Evolutionary conservation across 1,140 invertebrate genomes (phyloP).

Genomic region (Venturia canescens): DNA sequence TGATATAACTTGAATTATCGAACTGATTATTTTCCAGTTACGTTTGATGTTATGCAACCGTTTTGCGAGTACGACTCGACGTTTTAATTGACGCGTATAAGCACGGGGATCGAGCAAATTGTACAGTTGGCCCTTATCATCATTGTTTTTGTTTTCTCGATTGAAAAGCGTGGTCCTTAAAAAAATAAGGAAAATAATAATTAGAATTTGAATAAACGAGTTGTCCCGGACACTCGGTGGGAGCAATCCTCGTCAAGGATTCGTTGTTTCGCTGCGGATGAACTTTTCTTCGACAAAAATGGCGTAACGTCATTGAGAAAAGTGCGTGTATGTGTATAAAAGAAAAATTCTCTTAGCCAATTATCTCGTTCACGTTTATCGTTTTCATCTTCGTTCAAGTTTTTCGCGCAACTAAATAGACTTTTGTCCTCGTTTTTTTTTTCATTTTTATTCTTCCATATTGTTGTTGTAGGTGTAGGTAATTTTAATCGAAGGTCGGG

Average conservation of each 20-base stretch:
- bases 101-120: slow-evolving; percentile 6
- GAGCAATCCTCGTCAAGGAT: background rate
- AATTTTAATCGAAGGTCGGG: slow-evolving; percentile 39
- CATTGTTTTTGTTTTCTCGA: background rate
- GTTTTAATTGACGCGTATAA: background rate
- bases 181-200: slow-evolving; percentile 2
- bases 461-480: slow-evolving; percentile 32
- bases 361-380: background rate
- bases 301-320: slow-evolving; percentile 5
- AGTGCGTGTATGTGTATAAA: background rate
- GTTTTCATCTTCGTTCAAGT: background rate
- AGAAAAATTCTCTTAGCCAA: background rate
- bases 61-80: slow-evolving; percentile 52
- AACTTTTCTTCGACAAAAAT: slow-evolving; percentile 9
- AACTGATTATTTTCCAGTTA: slow-evolving; percentile 70
- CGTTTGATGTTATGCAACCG: slow-evolving; percentile 69
- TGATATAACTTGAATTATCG: slow-evolving; percentile 60
- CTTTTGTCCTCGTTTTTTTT: background rate
- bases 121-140: slow-evolving; percentile 14
- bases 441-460: background rate
- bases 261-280: background rate
- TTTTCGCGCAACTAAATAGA: background rate
- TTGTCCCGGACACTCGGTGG: background rate
- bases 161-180: background rate
- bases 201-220: background rate